Evolutionary conservation across 2,113 vertebrate genomes (phyloP).

Genomic region (Austrofundulus limnaeus): DNA sequence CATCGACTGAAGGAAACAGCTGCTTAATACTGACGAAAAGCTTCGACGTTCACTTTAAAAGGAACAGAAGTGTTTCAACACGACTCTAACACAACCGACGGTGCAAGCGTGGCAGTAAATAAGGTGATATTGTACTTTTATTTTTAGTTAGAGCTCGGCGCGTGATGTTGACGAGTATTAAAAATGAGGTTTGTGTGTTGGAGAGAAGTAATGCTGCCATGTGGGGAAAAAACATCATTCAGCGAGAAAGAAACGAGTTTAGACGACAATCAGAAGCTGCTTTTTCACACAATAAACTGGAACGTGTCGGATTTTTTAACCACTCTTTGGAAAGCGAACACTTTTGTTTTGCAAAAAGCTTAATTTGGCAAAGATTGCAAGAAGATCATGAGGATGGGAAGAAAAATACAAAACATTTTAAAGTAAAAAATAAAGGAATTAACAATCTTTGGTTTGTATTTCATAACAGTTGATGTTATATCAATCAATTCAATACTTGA

Average conservation of each 20-base stretch:
- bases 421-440: background rate
- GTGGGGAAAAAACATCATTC: no score
- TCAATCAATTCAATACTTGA: no score
- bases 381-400: background rate
- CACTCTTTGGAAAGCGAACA: background rate
- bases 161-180: constrained; percentile 11
- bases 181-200: constrained; percentile 15
- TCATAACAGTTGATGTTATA: no score
- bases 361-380: background rate
- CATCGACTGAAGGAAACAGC: constrained; percentile 54
- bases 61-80: constrained; percentile 33
- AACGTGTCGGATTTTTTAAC: background rate
- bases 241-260: constrained; percentile 40
- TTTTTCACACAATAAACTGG: background rate
- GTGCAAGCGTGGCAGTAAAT: constrained; percentile 52
- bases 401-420: background rate
- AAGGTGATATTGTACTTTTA: background rate
- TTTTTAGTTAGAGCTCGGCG: constrained; percentile 8
- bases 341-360: no score
- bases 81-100: constrained; percentile 54
- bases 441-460: constrained; percentile 5
- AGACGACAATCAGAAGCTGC: constrained; percentile 29
- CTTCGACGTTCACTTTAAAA: constrained; percentile 53
- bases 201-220: no score
- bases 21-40: constrained; percentile 50